Evolutionary conservation across 2,797 vertebrate species (phyloP).

Genomic region (Paedocypris micromegethes): DNA sequence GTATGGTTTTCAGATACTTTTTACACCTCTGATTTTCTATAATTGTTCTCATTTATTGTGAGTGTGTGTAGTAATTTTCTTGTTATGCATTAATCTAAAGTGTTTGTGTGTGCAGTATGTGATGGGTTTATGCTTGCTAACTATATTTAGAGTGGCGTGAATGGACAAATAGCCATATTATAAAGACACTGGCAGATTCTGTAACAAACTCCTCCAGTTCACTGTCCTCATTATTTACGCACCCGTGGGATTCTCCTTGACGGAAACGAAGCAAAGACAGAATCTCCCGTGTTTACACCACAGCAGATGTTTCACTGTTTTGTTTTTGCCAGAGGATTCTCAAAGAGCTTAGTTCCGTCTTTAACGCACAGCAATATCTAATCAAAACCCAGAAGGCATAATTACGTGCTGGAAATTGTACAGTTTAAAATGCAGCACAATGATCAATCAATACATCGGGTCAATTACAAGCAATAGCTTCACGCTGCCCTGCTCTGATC

Average conservation of each 20-base stretch:
- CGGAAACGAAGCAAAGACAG: slow-evolving; percentile 13
- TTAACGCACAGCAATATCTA: slow-evolving; percentile 61
- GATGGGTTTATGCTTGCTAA: not conserved
- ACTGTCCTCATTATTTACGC: slow-evolving; percentile 24
- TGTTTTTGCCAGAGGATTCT: slow-evolving; percentile 46
- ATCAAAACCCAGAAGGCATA: slow-evolving; percentile 61
- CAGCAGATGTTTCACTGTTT: slow-evolving; percentile 66
- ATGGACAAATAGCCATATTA: slow-evolving; percentile 29
- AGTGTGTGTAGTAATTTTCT: too few relatives aligned
- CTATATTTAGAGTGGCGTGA: slow-evolving; percentile 3
- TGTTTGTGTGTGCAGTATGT: not conserved
- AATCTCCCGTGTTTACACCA: slow-evolving; percentile 39
- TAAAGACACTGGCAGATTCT: slow-evolving; percentile 8
- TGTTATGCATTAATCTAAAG: not conserved
- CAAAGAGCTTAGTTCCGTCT: slow-evolving; percentile 61
- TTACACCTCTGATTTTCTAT: too few relatives aligned
- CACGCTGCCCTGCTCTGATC: slow-evolving; percentile 16
- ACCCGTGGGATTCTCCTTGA: slow-evolving; percentile 30
- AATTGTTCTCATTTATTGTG: too few relatives aligned
- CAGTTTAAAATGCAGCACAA: slow-evolving; percentile 55
- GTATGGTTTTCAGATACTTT: too few relatives aligned
- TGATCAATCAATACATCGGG: slow-evolving; percentile 53
- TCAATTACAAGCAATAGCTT: slow-evolving; percentile 51
- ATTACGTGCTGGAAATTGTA: slow-evolving; percentile 61
- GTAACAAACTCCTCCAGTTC: slow-evolving; percentile 24